These are phyloP conservation scores for Podarcis cretensis DNA, from an alignment of 2,113 vertebrate genomes.

Conservation along the genomic window DNA sequence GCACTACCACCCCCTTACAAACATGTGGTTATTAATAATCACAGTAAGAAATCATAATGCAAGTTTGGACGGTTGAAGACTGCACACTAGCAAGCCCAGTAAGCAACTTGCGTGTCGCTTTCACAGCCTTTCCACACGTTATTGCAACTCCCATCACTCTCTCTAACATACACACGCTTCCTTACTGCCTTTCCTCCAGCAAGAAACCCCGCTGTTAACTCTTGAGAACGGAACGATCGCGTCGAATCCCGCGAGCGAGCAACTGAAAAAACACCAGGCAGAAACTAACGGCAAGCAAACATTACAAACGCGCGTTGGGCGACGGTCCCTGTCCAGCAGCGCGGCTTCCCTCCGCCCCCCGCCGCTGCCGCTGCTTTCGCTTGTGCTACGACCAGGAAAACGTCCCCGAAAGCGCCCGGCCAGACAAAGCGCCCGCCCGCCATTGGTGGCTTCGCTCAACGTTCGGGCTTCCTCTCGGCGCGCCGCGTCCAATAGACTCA, in stretches of 20 bases:
- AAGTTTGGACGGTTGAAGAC: no score
- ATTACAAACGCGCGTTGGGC: not conserved
- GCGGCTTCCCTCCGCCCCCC: conserved; percentile 62
- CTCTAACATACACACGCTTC: not conserved
- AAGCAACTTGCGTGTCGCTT: no score
- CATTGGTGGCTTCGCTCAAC: conserved; percentile 80
- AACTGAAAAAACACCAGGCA: not conserved
- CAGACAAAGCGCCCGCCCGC: conserved; percentile 79
- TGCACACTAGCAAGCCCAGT: no score
- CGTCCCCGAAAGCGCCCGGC: conserved; percentile 33
- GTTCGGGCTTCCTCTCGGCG: conserved; percentile 60
- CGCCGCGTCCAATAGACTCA: conserved; percentile 67
- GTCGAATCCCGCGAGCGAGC: not conserved
- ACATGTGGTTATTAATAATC: no score
- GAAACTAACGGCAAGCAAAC: not conserved
- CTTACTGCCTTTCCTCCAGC: not conserved
- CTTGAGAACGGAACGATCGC: not conserved
- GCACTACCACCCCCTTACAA: no score
- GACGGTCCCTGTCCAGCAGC: conserved; percentile 17
- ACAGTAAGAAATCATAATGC: no score
- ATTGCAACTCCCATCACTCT: no score
- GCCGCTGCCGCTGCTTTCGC: not conserved
- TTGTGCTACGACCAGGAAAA: not conserved
- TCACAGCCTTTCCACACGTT: no score
- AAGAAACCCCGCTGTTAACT: not conserved